Evolutionary conservation across 2,797 vertebrate genomes (phyloP).

Genomic region (Anableps anableps): DNA sequence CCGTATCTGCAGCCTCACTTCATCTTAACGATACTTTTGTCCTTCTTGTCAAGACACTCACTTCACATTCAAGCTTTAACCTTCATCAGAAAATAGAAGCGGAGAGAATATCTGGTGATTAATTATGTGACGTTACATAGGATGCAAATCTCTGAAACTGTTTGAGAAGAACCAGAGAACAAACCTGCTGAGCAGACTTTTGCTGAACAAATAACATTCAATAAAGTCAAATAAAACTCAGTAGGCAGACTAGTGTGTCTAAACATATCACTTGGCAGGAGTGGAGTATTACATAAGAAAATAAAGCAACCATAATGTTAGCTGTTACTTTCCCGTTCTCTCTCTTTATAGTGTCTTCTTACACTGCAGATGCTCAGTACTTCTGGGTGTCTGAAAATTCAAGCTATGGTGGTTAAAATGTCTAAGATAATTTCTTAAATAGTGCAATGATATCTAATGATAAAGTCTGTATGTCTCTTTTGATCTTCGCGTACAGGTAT

Average conservation of each 20-base stretch:
- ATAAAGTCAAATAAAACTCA: conserved; percentile 53
- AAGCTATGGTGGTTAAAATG: neutral
- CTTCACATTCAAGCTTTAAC: neutral
- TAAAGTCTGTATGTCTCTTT: neutral
- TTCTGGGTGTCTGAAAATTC: neutral
- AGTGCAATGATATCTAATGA: neutral
- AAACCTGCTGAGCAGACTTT: neutral
- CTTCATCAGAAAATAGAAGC: neutral
- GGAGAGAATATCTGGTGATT: neutral
- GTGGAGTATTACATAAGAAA: neutral
- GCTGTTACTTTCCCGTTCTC: neutral
- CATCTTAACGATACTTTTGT: neutral
- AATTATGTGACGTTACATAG: neutral
- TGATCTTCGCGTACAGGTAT: neutral
- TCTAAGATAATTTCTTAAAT: neutral
- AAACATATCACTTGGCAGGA: conserved; percentile 58
- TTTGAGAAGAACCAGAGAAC: neutral
- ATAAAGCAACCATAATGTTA: neutral
- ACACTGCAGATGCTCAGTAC: neutral
- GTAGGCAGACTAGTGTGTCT: conserved; percentile 33
- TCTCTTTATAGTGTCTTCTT: neutral
- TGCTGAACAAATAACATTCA: conserved; percentile 50
- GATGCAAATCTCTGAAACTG: neutral
- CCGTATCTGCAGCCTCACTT: too few species aligned
- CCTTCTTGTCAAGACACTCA: neutral